Percentiles rank a stretch among this genome's conserved stretches.
phyloP scores from a whole-genome alignment of 2,888 invertebrate species.

The Pomacea canaliculata region DNA sequence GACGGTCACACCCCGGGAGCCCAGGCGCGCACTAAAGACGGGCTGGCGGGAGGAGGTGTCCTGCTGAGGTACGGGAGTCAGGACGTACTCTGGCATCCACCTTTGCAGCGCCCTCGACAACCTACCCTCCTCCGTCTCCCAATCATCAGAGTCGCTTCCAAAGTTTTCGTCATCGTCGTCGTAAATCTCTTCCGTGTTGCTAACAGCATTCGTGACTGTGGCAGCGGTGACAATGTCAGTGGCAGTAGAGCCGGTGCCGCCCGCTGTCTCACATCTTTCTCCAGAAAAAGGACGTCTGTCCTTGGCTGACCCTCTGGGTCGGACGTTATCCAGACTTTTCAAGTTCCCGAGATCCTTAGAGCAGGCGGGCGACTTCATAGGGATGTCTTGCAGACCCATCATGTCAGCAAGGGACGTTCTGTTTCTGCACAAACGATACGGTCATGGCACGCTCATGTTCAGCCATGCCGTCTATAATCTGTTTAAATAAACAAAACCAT shows the following conservation, averaged over 20 bases:
- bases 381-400: constrained; percentile 19
- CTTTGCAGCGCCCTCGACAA: constrained; percentile 46
- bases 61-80: constrained; percentile 40
- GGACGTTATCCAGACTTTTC: background rate
- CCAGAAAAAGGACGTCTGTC: background rate
- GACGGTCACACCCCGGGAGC: constrained; percentile 35
- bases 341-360: background rate
- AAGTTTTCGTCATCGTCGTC: background rate
- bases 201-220: background rate
- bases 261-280: background rate
- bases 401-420: background rate
- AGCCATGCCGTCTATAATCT: too few relatives aligned
- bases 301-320: too few relatives aligned
- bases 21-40: constrained; percentile 51
- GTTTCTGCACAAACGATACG: too few relatives aligned
- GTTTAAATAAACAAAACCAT: too few relatives aligned
- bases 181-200: background rate
- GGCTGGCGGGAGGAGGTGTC: constrained; percentile 43
- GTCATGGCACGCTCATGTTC: too few relatives aligned
- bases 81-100: constrained; percentile 53
- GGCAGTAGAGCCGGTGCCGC: background rate
- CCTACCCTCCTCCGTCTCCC: constrained; percentile 42
- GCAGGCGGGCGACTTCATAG: background rate
- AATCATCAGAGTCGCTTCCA: background rate
- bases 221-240: background rate